Evolutionary conservation across 2,113 vertebrate genomes (phyloP).

Genomic region (Prionailurus viverrinus): DNA sequence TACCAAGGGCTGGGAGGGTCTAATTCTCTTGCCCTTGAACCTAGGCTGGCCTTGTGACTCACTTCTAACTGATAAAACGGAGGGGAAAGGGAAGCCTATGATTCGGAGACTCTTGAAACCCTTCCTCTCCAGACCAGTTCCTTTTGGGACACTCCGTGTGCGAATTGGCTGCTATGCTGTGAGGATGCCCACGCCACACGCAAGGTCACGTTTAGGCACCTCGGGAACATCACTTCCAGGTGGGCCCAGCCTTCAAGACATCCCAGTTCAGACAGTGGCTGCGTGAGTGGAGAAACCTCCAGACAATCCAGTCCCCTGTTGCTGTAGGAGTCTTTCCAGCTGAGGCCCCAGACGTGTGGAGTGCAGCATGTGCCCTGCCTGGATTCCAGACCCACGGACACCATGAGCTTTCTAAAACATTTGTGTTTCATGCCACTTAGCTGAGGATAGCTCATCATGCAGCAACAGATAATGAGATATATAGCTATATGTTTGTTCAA

Average conservation of each 20-base stretch:
- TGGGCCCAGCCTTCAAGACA: background rate
- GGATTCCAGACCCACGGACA: background rate
- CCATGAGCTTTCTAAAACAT: background rate
- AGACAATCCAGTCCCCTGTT: background rate
- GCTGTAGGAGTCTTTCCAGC: background rate
- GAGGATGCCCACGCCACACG: background rate
- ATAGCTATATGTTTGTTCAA: background rate
- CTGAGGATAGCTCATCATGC: background rate
- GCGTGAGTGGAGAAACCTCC: background rate
- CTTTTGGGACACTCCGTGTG: background rate
- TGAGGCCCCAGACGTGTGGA: fast-evolving
- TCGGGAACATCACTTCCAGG: background rate
- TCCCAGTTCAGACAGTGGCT: background rate
- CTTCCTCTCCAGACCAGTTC: background rate
- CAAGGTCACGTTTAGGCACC: background rate
- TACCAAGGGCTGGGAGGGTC: background rate
- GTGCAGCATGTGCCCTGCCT: background rate
- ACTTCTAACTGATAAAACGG: background rate
- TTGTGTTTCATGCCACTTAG: background rate
- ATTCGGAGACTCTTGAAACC: background rate
- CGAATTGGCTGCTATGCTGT: background rate
- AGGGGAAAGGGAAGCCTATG: background rate
- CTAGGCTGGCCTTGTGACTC: background rate
- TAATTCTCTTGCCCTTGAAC: background rate
- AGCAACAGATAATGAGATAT: too few species aligned